Conservation (phyloP, 2,797 vertebrate species). For the Protonibea diacanthus region DNA sequence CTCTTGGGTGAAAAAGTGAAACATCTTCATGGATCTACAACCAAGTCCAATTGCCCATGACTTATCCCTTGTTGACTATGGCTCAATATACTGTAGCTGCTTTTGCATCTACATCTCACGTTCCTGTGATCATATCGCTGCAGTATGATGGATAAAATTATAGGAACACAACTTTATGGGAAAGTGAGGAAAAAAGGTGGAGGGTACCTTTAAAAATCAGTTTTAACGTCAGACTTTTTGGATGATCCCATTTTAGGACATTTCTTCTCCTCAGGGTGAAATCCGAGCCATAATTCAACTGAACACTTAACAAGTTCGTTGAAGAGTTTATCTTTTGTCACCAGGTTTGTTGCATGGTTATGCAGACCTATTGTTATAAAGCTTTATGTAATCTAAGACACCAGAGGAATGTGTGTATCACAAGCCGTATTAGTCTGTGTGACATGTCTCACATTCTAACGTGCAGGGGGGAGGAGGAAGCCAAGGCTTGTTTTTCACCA, state of each 20-base stretch:
- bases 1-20: too few relatives aligned
- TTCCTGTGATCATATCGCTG: neutral
- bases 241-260: neutral
- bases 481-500: slow-evolving; percentile 69
- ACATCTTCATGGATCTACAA: too few relatives aligned
- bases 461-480: slow-evolving; percentile 25
- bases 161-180: neutral
- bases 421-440: slow-evolving; percentile 38
- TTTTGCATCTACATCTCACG: too few relatives aligned
- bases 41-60: too few relatives aligned
- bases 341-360: neutral
- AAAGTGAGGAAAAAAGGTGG: neutral
- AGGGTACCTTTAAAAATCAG: neutral
- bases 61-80: too few relatives aligned
- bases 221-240: neutral
- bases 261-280: neutral
- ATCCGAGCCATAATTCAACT: neutral
- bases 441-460: slow-evolving; percentile 50
- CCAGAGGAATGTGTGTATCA: slow-evolving; percentile 48
- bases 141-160: neutral
- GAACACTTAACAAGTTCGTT: neutral
- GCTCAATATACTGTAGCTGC: too few relatives aligned
- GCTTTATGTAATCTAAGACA: slow-evolving; percentile 36
- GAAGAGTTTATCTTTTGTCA: neutral
- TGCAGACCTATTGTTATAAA: neutral